Conservation (phyloP, 2,888 invertebrate genomes). For the Leucophora obtusa region DNA sequence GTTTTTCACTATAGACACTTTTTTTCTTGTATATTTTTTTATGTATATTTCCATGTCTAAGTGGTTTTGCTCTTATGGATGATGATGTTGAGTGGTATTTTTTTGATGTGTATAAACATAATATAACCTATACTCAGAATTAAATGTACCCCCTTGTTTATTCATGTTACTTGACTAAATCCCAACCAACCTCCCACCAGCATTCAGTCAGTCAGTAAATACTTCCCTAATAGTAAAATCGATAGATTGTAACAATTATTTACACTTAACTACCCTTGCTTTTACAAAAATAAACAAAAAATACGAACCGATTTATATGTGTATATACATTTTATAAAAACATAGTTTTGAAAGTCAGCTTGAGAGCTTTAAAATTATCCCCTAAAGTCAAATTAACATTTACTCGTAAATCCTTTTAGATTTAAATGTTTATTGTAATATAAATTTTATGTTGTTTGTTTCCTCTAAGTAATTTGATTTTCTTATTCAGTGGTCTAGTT, state of each 20-base stretch:
- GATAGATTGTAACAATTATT: conserved; percentile 41
- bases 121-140: background rate
- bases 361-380: too few species aligned
- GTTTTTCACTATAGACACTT: conserved; percentile 26
- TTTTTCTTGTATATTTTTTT: conserved; percentile 12
- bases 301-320: background rate
- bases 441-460: background rate
- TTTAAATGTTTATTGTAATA: background rate
- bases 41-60: conserved; percentile 12
- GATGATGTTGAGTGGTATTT: background rate
- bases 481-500: background rate
- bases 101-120: background rate
- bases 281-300: conserved; percentile 11
- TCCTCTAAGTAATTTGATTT: background rate
- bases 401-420: background rate
- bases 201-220: background rate
- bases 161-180: background rate
- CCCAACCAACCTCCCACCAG: background rate
- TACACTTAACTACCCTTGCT: conserved; percentile 44
- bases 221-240: conserved; percentile 22
- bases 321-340: too few species aligned
- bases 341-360: too few species aligned
- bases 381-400: background rate
- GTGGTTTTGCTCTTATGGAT: conserved; percentile 10
- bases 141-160: background rate